Evolutionary conservation across 2,113 vertebrate species (phyloP).

Genomic region (Laticauda colubrina): DNA sequence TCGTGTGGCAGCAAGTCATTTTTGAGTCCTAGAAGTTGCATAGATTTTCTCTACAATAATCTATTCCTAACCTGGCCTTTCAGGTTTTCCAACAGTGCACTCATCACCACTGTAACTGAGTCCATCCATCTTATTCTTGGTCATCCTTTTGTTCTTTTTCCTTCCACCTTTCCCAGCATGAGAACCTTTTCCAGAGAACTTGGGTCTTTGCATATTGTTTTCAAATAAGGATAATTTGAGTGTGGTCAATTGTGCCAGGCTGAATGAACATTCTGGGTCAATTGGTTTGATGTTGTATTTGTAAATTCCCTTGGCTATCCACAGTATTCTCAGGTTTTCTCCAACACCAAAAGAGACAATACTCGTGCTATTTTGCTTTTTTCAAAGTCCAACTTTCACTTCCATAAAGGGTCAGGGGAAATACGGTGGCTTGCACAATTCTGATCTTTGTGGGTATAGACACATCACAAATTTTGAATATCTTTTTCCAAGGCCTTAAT

Average conservation of each 20-base stretch:
- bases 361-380: background rate
- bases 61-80: background rate
- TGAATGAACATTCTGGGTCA: background rate
- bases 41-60: background rate
- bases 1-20: background rate
- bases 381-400: background rate
- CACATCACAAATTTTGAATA: background rate
- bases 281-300: background rate
- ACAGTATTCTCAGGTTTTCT: background rate
- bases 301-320: background rate
- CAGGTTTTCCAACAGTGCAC: background rate
- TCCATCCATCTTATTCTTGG: background rate
- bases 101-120: background rate
- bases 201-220: background rate
- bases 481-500: too few species aligned
- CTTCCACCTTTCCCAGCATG: background rate
- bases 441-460: background rate
- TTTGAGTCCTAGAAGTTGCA: background rate
- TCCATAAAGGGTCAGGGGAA: background rate
- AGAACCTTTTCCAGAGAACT: background rate
- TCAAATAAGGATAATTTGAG: background rate
- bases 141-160: background rate
- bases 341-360: background rate
- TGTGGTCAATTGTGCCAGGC: background rate
- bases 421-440: background rate